phyloP scores from a whole-genome alignment of 2,888 invertebrate species.

The Tuberolachnus salignus region DNA sequence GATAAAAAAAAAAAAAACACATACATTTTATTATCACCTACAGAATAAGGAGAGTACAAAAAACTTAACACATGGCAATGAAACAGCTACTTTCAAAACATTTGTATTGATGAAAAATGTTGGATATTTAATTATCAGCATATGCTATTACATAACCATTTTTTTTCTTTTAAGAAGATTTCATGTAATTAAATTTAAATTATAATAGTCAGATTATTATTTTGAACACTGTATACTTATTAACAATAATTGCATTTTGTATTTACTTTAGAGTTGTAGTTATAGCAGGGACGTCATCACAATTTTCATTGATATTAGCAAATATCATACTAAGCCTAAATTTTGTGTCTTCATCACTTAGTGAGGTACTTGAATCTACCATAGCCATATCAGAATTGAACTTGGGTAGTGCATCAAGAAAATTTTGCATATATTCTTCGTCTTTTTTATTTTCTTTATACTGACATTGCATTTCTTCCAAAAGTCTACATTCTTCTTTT shows the following conservation, averaged over 20 bases:
- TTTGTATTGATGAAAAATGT: neutral
- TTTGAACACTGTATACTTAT: neutral
- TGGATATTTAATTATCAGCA: neutral
- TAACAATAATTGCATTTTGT: conserved; percentile 2
- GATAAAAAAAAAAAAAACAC: conserved; percentile 4
- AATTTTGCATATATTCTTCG: conserved; percentile 15
- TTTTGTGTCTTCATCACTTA: conserved; percentile 31
- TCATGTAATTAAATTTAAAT: neutral
- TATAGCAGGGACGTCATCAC: neutral
- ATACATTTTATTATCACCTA: conserved; percentile 19
- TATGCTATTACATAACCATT: neutral
- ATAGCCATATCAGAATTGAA: conserved; percentile 21
- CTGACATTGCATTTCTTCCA: conserved; percentile 23
- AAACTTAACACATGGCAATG: conserved; percentile 10
- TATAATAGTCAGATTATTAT: conserved; percentile 10
- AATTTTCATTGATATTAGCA: neutral
- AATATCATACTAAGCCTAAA: conserved; percentile 44
- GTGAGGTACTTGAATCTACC: conserved; percentile 20
- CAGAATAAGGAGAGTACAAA: neutral
- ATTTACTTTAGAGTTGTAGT: conserved; percentile 44
- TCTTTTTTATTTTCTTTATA: conserved; percentile 37
- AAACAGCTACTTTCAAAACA: neutral
- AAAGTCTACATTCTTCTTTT: conserved; percentile 40
- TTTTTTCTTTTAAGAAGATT: neutral
- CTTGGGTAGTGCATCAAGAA: conserved; percentile 25